These are phyloP conservation scores for Geotrypetes seraphini DNA, from an alignment of 2,797 vertebrate species.

Conservation along the genomic window DNA sequence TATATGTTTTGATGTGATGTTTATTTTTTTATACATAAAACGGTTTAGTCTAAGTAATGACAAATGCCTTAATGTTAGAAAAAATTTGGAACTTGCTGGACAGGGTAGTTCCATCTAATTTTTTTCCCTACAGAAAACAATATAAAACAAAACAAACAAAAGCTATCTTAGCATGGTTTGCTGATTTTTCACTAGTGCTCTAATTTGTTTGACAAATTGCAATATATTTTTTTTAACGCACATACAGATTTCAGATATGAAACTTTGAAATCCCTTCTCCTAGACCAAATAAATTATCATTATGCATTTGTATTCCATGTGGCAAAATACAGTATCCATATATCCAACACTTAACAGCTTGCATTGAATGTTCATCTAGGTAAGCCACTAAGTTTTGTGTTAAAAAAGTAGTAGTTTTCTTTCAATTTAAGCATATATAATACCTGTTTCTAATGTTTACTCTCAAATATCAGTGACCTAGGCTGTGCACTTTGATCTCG, in stretches of 20 bases:
- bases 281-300: conserved; percentile 36
- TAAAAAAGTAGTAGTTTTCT: conserved; percentile 18
- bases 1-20: conserved; percentile 67
- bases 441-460: conserved; percentile 24
- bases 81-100: conserved; percentile 65
- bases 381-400: conserved; percentile 18
- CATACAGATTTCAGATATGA: conserved; percentile 31
- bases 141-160: neutral
- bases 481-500: conserved; percentile 15
- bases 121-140: conserved; percentile 22
- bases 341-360: conserved; percentile 23
- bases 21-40: conserved; percentile 76
- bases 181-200: conserved; percentile 39
- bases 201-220: conserved; percentile 34
- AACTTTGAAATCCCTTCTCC: conserved; percentile 22
- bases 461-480: conserved; percentile 13
- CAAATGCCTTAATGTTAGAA: conserved; percentile 75
- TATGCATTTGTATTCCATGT: conserved; percentile 19
- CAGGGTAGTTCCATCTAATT: conserved; percentile 53
- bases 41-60: conserved; percentile 58
- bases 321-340: conserved; percentile 22
- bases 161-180: conserved; percentile 32
- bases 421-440: conserved; percentile 15
- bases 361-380: conserved; percentile 10
- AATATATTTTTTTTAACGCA: conserved; percentile 31